A percentile compares a stretch with the other conserved stretches of the same genome.
These are phyloP conservation scores for Philypnodon macrostomus DNA, from an alignment of 2,797 vertebrate genomes.

Conservation along the genomic window DNA sequence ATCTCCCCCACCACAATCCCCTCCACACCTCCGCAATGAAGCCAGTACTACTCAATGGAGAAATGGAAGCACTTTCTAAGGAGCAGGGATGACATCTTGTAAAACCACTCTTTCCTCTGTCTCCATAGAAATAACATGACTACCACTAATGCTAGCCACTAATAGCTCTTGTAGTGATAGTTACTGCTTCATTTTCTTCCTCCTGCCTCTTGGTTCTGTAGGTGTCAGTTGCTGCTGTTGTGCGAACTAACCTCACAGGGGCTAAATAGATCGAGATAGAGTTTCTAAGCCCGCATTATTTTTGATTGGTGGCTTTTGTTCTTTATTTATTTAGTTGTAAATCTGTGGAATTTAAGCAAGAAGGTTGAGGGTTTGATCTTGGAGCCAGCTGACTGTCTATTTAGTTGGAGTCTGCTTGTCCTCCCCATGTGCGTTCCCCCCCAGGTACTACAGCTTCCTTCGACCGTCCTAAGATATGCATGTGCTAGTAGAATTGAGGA, in stretches of 20 bases:
- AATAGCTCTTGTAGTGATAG: slow-evolving; percentile 44
- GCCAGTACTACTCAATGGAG: slow-evolving; percentile 60
- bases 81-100: slow-evolving; percentile 48
- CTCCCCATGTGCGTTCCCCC: no score
- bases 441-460: no score
- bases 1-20: slow-evolving; percentile 54
- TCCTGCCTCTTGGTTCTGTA: slow-evolving; percentile 46
- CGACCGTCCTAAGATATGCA: no score
- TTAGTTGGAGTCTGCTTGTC: no score
- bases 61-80: slow-evolving; percentile 49
- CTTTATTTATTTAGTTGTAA: slow-evolving; percentile 62
- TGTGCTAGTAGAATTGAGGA: no score
- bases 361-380: no score
- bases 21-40: slow-evolving; percentile 55
- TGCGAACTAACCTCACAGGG: slow-evolving; percentile 72
- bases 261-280: slow-evolving; percentile 50
- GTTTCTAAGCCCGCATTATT: no score
- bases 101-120: slow-evolving; percentile 13
- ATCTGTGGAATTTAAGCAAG: slow-evolving; percentile 43
- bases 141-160: slow-evolving; percentile 65
- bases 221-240: slow-evolving; percentile 60
- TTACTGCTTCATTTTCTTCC: slow-evolving; percentile 42
- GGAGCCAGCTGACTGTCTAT: no score
- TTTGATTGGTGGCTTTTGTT: slow-evolving; percentile 31
- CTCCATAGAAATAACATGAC: slow-evolving; percentile 53